Base-by-base conservation (phyloP, 2,888 invertebrate species). In the Auanema freiburgensis region DNA sequence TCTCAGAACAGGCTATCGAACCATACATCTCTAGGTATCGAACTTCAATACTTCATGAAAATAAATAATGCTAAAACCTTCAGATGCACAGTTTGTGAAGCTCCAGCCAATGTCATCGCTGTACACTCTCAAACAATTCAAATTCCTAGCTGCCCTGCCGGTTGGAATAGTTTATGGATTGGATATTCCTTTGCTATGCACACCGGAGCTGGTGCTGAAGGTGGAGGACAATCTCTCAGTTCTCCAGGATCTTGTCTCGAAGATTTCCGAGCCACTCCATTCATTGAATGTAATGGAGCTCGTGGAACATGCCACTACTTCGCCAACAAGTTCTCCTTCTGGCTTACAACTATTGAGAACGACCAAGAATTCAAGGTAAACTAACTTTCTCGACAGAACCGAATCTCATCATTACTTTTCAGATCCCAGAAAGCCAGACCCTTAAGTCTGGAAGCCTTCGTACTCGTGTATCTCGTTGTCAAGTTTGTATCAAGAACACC, bases 171-270 rank as follows among this genome's bases (percentile, higher is more conserved):
- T 59, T 88, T 96, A 46, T 96, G 96, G 96, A 91, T 92, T 72
- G 96, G 96, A 75, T 96, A 92, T 89, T 95, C 94, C 87, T 97
- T 96, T 86, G 89, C 93, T 43, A 95, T 97, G 96, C 96, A 98
- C 86, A 96, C 97, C 63, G 95, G 92, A 65, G 94, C 94, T 41
- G 97, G 96, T 59, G 93, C 93, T 12, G 92, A 94, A 85, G 87
- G 87, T 18, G 96, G 97, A 63, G 97, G 97, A 18, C 97, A 97
- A 85, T 91, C 92, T 0, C 74, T 81, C 60, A 91, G 93, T 61
- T 94, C 94, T 83, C 92, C 97, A 12, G 98, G 98, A 55, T 96
- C 95, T 18, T 98, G 97, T 83, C 87, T 98, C 75, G 92, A 96
- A 88, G 93, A 94, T 86, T 98, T 97, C 90, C 89, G 95, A 63